phyloP scores from a whole-genome alignment of 2,797 vertebrate genomes.

The Tarsius wallacei region DNA sequence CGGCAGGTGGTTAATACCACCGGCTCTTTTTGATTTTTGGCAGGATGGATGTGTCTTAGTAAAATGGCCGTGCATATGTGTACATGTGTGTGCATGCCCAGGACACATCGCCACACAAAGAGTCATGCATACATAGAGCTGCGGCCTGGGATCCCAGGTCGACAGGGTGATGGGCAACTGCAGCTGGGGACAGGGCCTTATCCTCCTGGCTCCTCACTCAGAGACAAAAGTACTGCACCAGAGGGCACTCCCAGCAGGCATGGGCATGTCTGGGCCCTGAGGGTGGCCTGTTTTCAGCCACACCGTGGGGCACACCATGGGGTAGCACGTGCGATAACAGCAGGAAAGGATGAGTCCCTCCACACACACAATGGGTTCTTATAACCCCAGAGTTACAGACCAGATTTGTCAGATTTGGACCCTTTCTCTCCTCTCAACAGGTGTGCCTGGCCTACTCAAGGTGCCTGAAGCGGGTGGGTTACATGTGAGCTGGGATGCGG shows the following conservation, averaged over 20 bases:
- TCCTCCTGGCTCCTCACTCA: neutral
- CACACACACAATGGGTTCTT: too few species aligned
- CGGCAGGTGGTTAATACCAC: fast-evolving
- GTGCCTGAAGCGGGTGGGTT: neutral
- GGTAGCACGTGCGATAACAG: neutral
- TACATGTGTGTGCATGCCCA: neutral
- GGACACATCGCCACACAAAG: neutral
- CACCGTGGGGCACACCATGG: fast-evolving
- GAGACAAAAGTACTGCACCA: neutral
- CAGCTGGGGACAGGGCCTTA: neutral
- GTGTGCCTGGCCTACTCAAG: neutral
- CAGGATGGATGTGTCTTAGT: neutral
- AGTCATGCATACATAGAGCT: neutral
- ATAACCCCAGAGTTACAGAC: too few species aligned
- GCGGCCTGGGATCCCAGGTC: neutral
- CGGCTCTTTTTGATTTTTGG: too few species aligned
- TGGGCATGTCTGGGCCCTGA: neutral
- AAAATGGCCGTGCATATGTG: fast-evolving
- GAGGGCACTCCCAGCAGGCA: neutral
- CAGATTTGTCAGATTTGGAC: neutral
- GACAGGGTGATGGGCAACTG: fast-evolving
- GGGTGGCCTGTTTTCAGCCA: neutral
- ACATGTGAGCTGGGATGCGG: neutral
- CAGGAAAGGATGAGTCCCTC: neutral
- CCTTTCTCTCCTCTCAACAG: neutral